A percentile compares a stretch with the other conserved stretches of the same genome.
phyloP scores from a whole-genome alignment of 1,140 invertebrate genomes.

The Drosophila auraria region DNA sequence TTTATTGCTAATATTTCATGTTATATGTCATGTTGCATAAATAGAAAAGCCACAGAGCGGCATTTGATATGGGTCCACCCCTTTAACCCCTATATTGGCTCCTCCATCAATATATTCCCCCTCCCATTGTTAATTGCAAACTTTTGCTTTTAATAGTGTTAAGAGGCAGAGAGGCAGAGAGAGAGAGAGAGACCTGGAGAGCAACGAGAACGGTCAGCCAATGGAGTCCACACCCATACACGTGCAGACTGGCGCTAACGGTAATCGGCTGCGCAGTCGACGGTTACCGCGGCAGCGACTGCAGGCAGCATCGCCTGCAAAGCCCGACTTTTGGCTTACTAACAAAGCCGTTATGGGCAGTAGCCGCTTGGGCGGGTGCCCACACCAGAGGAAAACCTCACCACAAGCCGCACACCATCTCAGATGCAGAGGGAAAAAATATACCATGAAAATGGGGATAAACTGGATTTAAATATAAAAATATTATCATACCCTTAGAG shows the following conservation, averaged over 20 bases:
- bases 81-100: not conserved
- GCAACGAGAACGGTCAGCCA: slow-evolving; percentile 39
- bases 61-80: slow-evolving; percentile 63
- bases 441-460: no score
- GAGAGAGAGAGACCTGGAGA: slow-evolving; percentile 19
- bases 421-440: not conserved
- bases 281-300: slow-evolving; percentile 19
- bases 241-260: slow-evolving; percentile 69
- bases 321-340: slow-evolving; percentile 64
- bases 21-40: slow-evolving; percentile 82
- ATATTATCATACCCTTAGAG: no score
- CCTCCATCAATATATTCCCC: slow-evolving; percentile 49
- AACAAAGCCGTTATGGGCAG: slow-evolving; percentile 83
- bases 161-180: slow-evolving; percentile 10
- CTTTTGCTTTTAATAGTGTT: slow-evolving; percentile 78
- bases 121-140: slow-evolving; percentile 72
- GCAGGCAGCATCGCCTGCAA: slow-evolving; percentile 10
- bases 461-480: no score
- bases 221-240: slow-evolving; percentile 69
- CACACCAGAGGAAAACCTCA: slow-evolving; percentile 51
- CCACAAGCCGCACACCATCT: slow-evolving; percentile 21
- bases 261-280: slow-evolving; percentile 71
- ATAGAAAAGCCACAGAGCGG: slow-evolving; percentile 73
- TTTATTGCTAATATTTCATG: slow-evolving; percentile 83
- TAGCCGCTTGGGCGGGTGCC: slow-evolving; percentile 77